phyloP scores from a whole-genome alignment of 2,888 invertebrate species.

The Ophion costatus region DNA sequence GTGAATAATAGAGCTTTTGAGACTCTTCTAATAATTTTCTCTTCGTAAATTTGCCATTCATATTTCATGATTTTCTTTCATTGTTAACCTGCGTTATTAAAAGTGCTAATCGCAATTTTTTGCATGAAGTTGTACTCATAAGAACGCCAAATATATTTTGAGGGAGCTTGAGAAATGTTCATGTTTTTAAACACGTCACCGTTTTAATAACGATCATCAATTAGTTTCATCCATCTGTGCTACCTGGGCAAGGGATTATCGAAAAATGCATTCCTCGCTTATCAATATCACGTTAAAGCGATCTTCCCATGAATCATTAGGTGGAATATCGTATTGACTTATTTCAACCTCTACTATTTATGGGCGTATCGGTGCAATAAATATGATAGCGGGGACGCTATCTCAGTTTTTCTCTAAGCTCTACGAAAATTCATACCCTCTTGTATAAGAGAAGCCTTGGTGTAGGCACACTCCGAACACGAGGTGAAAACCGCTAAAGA shows the following conservation, averaged over 20 bases:
- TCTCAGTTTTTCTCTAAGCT: constrained; percentile 18
- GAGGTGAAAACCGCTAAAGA: constrained; percentile 48
- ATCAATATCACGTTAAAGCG: background rate
- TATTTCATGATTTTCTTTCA: too few relatives aligned
- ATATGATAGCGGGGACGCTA: constrained; percentile 5
- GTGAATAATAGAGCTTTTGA: too few relatives aligned
- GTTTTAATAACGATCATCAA: too few relatives aligned
- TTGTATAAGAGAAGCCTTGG: constrained; percentile 12
- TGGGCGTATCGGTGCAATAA: background rate
- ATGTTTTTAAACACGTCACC: too few relatives aligned
- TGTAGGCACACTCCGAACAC: background rate
- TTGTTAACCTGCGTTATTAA: too few relatives aligned
- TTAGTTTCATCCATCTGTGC: too few relatives aligned
- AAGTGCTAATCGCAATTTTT: too few relatives aligned
- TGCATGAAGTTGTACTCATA: too few relatives aligned
- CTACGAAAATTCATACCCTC: constrained; percentile 46
- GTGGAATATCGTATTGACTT: constrained; percentile 32
- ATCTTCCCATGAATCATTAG: constrained; percentile 33
- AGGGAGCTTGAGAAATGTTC: too few relatives aligned
- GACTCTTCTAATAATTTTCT: too few relatives aligned
- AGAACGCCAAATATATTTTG: too few relatives aligned
- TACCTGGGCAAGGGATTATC: background rate
- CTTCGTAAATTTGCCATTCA: too few relatives aligned
- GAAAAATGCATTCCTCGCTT: background rate
- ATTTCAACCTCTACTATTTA: background rate